Percentiles rank a stretch among this genome's conserved stretches.
Evolutionary conservation across 1,140 invertebrate species (phyloP).

Genomic region (Drosophila nigrodunni): DNA sequence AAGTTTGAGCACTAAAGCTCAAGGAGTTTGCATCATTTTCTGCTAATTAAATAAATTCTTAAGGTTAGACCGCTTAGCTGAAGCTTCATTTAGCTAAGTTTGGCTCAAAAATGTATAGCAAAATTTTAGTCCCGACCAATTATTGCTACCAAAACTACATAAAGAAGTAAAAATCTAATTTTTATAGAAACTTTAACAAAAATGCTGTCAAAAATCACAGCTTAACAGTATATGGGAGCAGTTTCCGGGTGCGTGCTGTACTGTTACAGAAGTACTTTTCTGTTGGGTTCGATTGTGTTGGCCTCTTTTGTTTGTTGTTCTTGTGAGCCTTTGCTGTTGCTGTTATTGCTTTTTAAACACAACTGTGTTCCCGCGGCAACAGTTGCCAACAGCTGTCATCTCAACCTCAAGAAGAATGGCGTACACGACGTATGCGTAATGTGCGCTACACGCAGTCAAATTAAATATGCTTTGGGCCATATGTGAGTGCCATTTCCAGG

Average conservation of each 20-base stretch:
- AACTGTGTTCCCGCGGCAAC: slow-evolving; percentile 46
- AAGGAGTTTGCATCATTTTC: too few species aligned
- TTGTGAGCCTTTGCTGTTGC: background rate
- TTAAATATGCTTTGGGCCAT: slow-evolving; percentile 71
- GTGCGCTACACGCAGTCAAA: slow-evolving; percentile 54
- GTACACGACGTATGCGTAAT: slow-evolving; percentile 70
- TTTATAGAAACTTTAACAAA: too few species aligned
- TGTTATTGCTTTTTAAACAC: slow-evolving; percentile 7
- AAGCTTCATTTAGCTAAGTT: too few species aligned
- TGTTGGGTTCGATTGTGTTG: background rate
- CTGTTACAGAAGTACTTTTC: background rate
- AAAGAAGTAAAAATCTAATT: too few species aligned
- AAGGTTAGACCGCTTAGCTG: too few species aligned
- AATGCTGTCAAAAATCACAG: too few species aligned
- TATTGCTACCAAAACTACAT: too few species aligned
- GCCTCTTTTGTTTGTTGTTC: background rate
- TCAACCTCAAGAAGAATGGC: background rate
- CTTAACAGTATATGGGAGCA: too few species aligned
- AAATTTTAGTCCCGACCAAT: too few species aligned
- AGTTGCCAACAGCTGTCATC: slow-evolving; percentile 57
- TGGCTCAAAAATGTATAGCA: too few species aligned
- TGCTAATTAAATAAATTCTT: too few species aligned
- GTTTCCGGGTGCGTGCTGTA: background rate
- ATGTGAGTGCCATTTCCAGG: slow-evolving; percentile 24
- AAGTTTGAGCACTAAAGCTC: too few species aligned